Percentiles rank a stretch among this genome's conserved stretches.
Evolutionary conservation across 1,140 invertebrate species (phyloP).

Genomic region (Pararge aegeria): DNA sequence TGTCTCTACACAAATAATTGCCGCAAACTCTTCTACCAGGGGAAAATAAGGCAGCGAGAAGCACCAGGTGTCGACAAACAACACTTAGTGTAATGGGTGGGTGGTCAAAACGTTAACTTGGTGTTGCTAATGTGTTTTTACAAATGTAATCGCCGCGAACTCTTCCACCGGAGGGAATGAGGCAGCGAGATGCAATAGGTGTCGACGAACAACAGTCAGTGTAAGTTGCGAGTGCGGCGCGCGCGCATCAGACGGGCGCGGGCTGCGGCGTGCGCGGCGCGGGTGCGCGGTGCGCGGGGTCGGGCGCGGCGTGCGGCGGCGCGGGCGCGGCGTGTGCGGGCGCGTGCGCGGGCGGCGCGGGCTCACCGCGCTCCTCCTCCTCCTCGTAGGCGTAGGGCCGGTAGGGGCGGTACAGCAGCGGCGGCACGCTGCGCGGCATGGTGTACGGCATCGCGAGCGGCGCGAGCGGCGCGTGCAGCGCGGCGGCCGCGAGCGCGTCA

Average conservation of each 20-base stretch:
- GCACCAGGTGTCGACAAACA: too few species aligned
- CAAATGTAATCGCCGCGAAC: too few species aligned
- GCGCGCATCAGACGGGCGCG: conserved; percentile 23
- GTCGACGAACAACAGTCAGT: too few species aligned
- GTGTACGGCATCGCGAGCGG: conserved; percentile 40
- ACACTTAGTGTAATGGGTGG: too few species aligned
- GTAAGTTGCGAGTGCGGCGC: too few species aligned
- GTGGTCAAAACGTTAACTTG: too few species aligned
- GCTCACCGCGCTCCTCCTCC: conserved; percentile 31
- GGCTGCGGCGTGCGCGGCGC: conserved; percentile 3
- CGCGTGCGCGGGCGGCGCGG: conserved; percentile 18
- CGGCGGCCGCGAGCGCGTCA: conserved; percentile 41
- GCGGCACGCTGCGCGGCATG: conserved; percentile 49
- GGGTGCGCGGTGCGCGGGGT: conserved; percentile 20
- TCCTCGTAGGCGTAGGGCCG: conserved; percentile 36
- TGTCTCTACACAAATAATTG: too few species aligned
- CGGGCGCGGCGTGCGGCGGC: conserved; percentile 12
- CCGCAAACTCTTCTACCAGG: too few species aligned
- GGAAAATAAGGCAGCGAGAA: too few species aligned
- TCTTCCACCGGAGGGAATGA: too few species aligned
- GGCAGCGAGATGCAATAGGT: too few species aligned
- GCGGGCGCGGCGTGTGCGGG: conserved; percentile 19
- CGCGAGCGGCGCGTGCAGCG: conserved; percentile 40
- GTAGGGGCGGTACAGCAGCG: conserved; percentile 54
- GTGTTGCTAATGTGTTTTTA: too few species aligned